These are phyloP conservation scores for Tribolium freemani DNA, from an alignment of 2,888 invertebrate genomes.

Conservation along the genomic window DNA sequence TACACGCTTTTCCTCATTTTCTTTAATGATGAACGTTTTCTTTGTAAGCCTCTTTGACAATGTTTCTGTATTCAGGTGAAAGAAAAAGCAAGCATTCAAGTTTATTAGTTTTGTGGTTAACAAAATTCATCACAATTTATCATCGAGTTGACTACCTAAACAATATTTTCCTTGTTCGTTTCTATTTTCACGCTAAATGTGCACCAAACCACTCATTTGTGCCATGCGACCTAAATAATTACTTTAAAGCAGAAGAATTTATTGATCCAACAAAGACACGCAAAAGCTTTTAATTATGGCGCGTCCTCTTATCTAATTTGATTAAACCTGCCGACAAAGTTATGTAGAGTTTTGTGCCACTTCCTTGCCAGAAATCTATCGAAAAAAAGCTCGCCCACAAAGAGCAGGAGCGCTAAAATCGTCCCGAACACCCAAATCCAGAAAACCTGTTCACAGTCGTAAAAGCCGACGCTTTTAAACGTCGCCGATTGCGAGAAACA, in stretches of 20 bases:
- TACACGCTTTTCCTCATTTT: neutral
- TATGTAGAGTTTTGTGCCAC: conserved; percentile 3
- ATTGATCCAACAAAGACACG: conserved; percentile 13
- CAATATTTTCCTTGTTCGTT: neutral
- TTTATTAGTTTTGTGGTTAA: neutral
- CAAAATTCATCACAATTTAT: neutral
- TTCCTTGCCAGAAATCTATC: neutral
- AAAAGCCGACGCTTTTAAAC: conserved; percentile 58
- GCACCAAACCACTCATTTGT: neutral
- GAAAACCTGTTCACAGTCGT: conserved; percentile 56
- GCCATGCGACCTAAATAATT: neutral
- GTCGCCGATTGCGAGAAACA: conserved; percentile 57
- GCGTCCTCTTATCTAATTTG: conserved; percentile 1
- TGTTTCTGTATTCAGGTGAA: neutral
- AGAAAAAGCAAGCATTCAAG: neutral
- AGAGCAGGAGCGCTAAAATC: neutral
- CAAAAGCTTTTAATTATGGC: conserved; percentile 17
- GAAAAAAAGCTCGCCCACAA: conserved; percentile 2
- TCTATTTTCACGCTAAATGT: neutral
- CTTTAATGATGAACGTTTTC: neutral
- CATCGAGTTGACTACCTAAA: neutral
- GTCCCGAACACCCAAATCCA: conserved; percentile 17
- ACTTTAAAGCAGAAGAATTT: conserved; percentile 4
- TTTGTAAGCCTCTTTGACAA: neutral
- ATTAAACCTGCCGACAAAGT: conserved; percentile 18